Base-by-base conservation (phyloP, 2,797 vertebrate species). In the Myotis myotis region DNA sequence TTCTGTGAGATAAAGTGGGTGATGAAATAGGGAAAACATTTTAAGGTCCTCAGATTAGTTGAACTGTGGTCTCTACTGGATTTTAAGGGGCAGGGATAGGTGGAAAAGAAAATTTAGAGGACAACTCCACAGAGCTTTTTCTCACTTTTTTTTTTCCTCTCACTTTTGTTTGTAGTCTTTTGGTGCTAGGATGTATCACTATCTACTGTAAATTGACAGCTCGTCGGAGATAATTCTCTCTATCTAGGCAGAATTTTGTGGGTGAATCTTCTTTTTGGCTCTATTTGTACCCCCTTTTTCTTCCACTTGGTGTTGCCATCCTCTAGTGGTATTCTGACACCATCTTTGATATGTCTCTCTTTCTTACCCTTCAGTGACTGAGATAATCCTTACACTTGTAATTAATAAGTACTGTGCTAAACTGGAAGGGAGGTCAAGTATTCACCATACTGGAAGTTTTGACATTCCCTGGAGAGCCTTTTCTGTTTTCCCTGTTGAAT, bases 1-100 rank as follows among this genome's bases (percentile, higher is more conserved):
- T 93, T 20, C 22, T 96, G 51, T 78, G 82, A 82, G 92, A 88
- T 95, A 92, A 85, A 96, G 41, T 91, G 36, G 30, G 17, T 97
- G 91, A 96, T 95, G 96, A 97, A 96, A 97, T 93, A 83, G 94
- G 78, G 74, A 53, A 74, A 86, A 51, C 28, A 17, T n/a, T 83
- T 91, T 86, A 87, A 95, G 71, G 60, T 93, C 1, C 6, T 74
- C 72, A 78, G 0, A 19, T 64, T 62, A 81, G 4, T 72, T 90
- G 70, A 95, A 76, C 86, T 93, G 4, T 96, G 84, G 25, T 95
- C 60, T 89, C 30, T 78, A 38, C 41, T 91, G 23, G 57, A 72
- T 94, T 90, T 70, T 92, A 80, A 68, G 71, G 33, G 70, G 20
- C 25, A 92, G 85, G 82, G 47, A 20, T 60, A 49, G 74, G 13